phyloP scores from a whole-genome alignment of 1,140 invertebrate species.

The Bombus huntii region DNA sequence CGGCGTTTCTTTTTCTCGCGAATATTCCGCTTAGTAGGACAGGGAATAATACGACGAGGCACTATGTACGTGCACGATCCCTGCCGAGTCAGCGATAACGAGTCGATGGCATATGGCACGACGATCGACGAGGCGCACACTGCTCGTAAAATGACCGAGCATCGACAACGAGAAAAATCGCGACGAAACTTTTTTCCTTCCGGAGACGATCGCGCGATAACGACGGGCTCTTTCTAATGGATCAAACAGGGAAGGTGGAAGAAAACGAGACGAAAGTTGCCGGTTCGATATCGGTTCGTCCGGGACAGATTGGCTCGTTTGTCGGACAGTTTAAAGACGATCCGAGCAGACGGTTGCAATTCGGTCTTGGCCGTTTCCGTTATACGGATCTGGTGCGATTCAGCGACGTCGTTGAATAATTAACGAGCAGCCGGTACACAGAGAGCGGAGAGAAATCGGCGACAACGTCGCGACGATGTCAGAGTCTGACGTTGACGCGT shows the following conservation, averaged over 20 bases:
- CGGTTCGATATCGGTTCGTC: background rate
- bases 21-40: too few species aligned
- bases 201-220: background rate
- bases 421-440: constrained; percentile 35
- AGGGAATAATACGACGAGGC: too few species aligned
- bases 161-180: background rate
- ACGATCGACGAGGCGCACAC: too few species aligned
- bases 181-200: too few species aligned
- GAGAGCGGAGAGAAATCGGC: constrained; percentile 18
- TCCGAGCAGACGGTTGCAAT: constrained; percentile 18
- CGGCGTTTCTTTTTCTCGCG: too few species aligned
- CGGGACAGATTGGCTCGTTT: background rate
- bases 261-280: background rate
- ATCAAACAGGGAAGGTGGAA: background rate
- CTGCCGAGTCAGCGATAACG: constrained; percentile 28
- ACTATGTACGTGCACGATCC: background rate
- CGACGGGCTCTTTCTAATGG: background rate
- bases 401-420: constrained; percentile 60
- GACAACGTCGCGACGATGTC: constrained; percentile 9
- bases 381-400: background rate
- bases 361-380: constrained; percentile 29
- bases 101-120: background rate
- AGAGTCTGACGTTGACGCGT: background rate
- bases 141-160: too few species aligned
- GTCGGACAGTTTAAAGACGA: background rate